Percentiles rank a stretch among this genome's conserved stretches.
phyloP scores from a whole-genome alignment of 2,797 vertebrate species.

The Sciurus vulgaris region DNA sequence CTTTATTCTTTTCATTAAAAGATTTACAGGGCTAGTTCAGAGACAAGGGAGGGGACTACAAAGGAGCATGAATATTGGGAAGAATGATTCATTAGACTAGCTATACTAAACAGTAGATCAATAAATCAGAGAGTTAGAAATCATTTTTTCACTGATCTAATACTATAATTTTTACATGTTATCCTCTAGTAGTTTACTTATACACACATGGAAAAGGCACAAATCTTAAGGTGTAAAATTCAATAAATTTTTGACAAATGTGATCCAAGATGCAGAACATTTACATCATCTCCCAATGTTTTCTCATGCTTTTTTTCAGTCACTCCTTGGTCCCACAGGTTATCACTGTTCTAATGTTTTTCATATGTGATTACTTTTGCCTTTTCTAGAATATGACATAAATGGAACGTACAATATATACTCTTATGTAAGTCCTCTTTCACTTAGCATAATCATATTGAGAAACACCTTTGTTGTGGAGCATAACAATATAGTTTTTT shows the following conservation, averaged over 20 bases:
- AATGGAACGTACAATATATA: conserved; percentile 17
- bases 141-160: conserved; percentile 45
- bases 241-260: conserved; percentile 17
- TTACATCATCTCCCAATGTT: not conserved
- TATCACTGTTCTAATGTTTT: conserved; percentile 39
- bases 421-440: not conserved
- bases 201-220: not conserved
- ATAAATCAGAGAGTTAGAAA: conserved; percentile 19
- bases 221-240: conserved; percentile 34
- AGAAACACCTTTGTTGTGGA: not conserved
- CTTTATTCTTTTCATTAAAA: not conserved
- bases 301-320: not conserved
- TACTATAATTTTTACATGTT: not conserved
- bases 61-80: not conserved
- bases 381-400: conserved; percentile 37
- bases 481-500: not conserved
- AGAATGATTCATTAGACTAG: not conserved
- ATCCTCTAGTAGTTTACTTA: not conserved
- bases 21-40: not conserved
- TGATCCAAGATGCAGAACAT: not conserved
- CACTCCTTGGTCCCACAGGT: not conserved
- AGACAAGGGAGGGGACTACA: not conserved
- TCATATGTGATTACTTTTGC: not conserved
- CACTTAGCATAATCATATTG: not conserved
- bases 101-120: not conserved